Evolutionary conservation across 2,113 vertebrate species (phyloP).

Genomic region (Campylorhamphus procurvoides): DNA sequence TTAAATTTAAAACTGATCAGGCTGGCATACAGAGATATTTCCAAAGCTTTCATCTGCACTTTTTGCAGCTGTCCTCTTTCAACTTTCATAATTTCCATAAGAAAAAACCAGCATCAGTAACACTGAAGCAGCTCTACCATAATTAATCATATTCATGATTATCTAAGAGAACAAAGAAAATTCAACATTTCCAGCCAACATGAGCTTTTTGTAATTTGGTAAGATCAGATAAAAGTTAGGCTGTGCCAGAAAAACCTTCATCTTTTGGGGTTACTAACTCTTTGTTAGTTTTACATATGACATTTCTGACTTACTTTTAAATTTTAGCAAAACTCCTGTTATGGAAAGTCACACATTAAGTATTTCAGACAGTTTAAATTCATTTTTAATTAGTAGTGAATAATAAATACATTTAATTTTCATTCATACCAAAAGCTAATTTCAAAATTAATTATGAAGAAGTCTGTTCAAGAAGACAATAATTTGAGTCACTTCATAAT

Average conservation of each 20-base stretch:
- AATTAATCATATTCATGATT: conserved; percentile 6
- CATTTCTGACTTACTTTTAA: neutral
- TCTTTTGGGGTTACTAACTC: neutral
- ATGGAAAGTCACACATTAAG: neutral
- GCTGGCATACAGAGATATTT: neutral
- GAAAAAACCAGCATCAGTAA: neutral
- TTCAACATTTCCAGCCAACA: neutral
- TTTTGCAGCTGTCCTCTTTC: neutral
- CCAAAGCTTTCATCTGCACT: neutral
- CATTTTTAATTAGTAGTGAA: neutral
- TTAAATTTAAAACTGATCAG: neutral
- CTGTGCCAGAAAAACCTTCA: neutral
- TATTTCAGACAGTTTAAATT: neutral
- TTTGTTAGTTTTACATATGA: neutral
- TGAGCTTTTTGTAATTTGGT: neutral
- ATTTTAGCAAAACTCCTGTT: neutral
- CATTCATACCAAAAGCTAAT: neutral
- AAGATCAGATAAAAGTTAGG: neutral
- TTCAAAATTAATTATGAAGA: neutral
- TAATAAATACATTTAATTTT: neutral
- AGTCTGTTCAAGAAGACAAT: neutral
- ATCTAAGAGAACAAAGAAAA: neutral
- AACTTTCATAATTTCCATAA: neutral
- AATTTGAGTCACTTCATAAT: neutral
- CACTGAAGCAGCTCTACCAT: neutral